Conservation (phyloP, 2,888 invertebrate species). For the Pyrocoelia pectoralis region DNA sequence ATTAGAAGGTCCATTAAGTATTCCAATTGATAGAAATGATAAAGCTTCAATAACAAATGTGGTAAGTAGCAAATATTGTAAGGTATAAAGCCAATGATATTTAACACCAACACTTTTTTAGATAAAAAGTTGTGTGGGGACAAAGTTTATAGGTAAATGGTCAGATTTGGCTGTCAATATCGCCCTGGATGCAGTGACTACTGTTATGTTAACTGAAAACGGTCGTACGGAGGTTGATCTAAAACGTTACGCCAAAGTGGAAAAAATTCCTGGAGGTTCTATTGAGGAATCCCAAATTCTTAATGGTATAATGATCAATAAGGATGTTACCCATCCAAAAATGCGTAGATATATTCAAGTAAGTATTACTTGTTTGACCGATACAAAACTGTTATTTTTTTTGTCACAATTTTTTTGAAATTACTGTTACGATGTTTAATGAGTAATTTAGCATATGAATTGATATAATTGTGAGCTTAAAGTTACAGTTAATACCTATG, state of each 20-base stretch:
- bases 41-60: slow-evolving; percentile 86
- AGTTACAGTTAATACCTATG: no score
- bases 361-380: no score
- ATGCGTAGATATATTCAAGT: slow-evolving; percentile 88
- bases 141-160: slow-evolving; percentile 97
- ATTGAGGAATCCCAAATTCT: slow-evolving; percentile 95
- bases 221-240: slow-evolving; percentile 96
- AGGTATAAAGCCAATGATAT: no score
- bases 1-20: slow-evolving; percentile 82
- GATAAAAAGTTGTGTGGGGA: slow-evolving; percentile 92
- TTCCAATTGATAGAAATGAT: slow-evolving; percentile 83
- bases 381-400: no score
- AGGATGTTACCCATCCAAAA: slow-evolving; percentile 98
- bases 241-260: slow-evolving; percentile 95
- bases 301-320: slow-evolving; percentile 96
- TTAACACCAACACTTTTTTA: slow-evolving; percentile 51
- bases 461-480: no score
- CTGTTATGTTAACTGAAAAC: slow-evolving; percentile 87
- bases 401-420: no score
- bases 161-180: slow-evolving; percentile 95
- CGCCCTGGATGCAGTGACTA: slow-evolving; percentile 93
- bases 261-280: slow-evolving; percentile 93
- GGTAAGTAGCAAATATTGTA: no score
- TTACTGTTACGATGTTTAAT: no score
- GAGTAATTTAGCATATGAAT: no score